Evolutionary conservation across 2,113 vertebrate genomes (phyloP), one percentile per base, ranked within the genome.

Genomic region (Oryzias javanicus): DNA sequence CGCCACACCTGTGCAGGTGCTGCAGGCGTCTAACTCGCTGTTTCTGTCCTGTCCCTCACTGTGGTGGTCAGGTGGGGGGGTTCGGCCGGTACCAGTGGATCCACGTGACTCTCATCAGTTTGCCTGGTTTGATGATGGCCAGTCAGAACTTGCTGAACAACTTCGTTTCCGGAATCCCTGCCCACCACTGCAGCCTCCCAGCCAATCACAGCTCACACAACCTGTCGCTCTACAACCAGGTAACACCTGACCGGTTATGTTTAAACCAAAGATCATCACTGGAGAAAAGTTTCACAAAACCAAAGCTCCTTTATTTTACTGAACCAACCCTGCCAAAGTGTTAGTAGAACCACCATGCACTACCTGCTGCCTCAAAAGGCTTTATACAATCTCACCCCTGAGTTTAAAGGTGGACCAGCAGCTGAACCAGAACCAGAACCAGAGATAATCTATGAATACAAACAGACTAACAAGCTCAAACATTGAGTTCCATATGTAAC

Each of bases 121-220:
- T 94, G 4, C 92, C 91, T 0, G 86, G 94, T 51, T 62, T 95
- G 16, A 19, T 95, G 17, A 90, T 93, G 87, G 92, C 94, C 0
- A 86, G 92, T 18, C 94, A 96, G 81, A 94, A 95, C 82, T 88
- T 94, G 0, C 78, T 94, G 1, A 93, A 94, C 81, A 93, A 93
- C 81, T 93, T 93, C 55, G 82, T 84, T 0, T 94, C 93, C 0
- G 92, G 89, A 0, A 44, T 88, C 0, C 93, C 94, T 0, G 24
- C 4, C 1, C 94, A 95, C 59, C 88, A 86, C 78, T 96, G 94
- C 81, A 65, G 49, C 17, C 45, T 86, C 27, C 55, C 70, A 0
- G 45, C 59, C 64, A 88, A 85, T 71, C 40, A 79, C 72, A 90
- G 83, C 42, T 44, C 87, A 27, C 24, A n/a, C 20, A 66, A 80